Evolutionary conservation across 2,888 invertebrate species (phyloP).

Genomic region (Orthosia incerta): DNA sequence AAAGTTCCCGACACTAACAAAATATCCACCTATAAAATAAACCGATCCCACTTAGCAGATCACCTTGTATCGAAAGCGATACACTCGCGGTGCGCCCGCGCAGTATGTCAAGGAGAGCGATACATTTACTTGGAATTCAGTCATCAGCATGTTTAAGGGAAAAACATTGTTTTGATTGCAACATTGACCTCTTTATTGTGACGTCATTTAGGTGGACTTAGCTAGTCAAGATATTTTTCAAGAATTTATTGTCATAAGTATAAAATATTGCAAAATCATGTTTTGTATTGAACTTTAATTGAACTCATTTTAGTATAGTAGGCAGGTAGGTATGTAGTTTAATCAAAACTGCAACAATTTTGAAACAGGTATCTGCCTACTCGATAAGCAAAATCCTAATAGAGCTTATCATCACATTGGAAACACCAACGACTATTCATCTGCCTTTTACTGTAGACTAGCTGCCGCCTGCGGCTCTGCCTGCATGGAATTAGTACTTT

Average conservation of each 20-base stretch:
- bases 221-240: not conserved
- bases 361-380: not conserved
- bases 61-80: conserved; percentile 66
- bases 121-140: conserved; percentile 67
- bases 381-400: conserved; percentile 26
- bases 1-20: conserved; percentile 23
- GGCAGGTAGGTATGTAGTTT: too few relatives aligned
- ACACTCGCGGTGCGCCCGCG: conserved; percentile 53
- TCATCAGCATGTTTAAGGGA: conserved; percentile 62
- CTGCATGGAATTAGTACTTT: too few relatives aligned
- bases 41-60: conserved; percentile 50
- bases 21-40: conserved; percentile 23
- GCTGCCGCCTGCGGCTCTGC: too few relatives aligned
- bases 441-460: conserved; percentile 9
- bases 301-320: not conserved
- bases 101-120: conserved; percentile 68
- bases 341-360: not conserved
- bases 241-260: not conserved
- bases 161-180: conserved; percentile 64
- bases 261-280: not conserved
- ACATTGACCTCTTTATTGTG: conserved; percentile 61
- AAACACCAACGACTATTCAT: conserved; percentile 13
- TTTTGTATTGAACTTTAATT: conserved; percentile 4
- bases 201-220: conserved; percentile 34
- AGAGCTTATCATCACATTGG: conserved; percentile 5